Evolutionary conservation across 2,797 vertebrate genomes (phyloP), one percentile per base, ranked within the genome.

Genomic region (Bovichtus diacanthus): DNA sequence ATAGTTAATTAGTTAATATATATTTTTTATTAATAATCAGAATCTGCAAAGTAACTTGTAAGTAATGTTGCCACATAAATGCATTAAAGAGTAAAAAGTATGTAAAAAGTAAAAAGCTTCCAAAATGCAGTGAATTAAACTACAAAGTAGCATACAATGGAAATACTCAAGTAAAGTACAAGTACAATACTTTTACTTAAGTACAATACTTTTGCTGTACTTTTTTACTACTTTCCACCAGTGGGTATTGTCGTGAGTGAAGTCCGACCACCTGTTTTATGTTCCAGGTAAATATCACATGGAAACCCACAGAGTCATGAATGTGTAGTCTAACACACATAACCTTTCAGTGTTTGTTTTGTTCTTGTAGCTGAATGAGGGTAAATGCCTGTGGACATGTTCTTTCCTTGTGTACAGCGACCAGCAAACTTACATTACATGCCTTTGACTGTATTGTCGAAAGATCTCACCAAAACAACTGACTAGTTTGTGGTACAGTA

Each of bases 341-440:
- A 71, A 82, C 81, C 66, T 82, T 70, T 79, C 7, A 6, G 23
- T 49, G 58, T 76, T 85, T 87, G 68, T 81, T 87, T 70, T 66
- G 29, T 51, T 72, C 36, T 59, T 59, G 3, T 9, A 9, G 13
- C 15, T 54, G 54, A 60, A 80, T 84, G 54, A 41, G 58, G 56
- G 70, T 55, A 50, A 58, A 55, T 23, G 39, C 34, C n/a, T 0
- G 2, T 56, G 49, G 44, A 61, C 41, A 27, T 61, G 19, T 69
- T 75, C 25, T 71, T 34, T 56, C 34, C 18, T 51, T 7, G 36
- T 38, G 16, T 51, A 16, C 16, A 31, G n/a, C 25, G 44, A 50
- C 27, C 19, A 69, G 49, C 59, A 61, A 68, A 29, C 16, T 72
- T 16, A 34, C n/a, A 7, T 16, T 27, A 59, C 19, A 38, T 39